phyloP scores from a whole-genome alignment of 2,113 vertebrate species.

The Psilopogon haemacephalus region DNA sequence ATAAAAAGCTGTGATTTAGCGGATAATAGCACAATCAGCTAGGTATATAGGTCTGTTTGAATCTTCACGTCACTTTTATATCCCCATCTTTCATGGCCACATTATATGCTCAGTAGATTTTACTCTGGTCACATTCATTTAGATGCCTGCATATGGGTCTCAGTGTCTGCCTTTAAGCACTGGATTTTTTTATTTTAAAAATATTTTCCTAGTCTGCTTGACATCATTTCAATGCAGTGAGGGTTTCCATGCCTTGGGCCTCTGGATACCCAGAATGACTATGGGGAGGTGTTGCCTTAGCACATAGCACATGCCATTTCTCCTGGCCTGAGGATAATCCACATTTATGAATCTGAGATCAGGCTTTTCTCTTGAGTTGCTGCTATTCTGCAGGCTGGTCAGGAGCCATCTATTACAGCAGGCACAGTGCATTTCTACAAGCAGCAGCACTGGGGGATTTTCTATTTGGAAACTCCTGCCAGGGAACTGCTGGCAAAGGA shows the following conservation, averaged over 20 bases:
- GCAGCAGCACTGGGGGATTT: not conserved
- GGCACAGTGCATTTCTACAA: not conserved
- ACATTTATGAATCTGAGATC: not conserved
- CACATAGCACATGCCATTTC: not conserved
- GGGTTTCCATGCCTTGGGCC: not conserved
- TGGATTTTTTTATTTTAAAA: not conserved
- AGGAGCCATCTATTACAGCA: not conserved
- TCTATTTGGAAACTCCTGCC: not conserved
- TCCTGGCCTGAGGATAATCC: not conserved
- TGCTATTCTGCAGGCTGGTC: not conserved
- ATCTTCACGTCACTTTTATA: not conserved
- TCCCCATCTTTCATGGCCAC: not conserved
- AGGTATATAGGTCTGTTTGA: not conserved
- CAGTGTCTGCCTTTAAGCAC: not conserved
- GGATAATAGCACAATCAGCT: not conserved
- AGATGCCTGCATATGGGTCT: not conserved
- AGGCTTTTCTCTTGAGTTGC: not conserved
- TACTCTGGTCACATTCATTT: not conserved
- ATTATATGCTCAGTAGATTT: not conserved
- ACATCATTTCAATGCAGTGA: not conserved
- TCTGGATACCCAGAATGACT: not conserved
- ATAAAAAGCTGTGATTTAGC: conserved; percentile 2
- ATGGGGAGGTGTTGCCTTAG: not conserved
- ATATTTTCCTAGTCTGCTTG: not conserved
- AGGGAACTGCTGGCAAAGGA: not conserved